Percentiles rank a stretch among this genome's conserved stretches.
These are phyloP conservation scores for Bombyx mori DNA, from an alignment of 1,140 invertebrate genomes.

Conservation along the genomic window DNA sequence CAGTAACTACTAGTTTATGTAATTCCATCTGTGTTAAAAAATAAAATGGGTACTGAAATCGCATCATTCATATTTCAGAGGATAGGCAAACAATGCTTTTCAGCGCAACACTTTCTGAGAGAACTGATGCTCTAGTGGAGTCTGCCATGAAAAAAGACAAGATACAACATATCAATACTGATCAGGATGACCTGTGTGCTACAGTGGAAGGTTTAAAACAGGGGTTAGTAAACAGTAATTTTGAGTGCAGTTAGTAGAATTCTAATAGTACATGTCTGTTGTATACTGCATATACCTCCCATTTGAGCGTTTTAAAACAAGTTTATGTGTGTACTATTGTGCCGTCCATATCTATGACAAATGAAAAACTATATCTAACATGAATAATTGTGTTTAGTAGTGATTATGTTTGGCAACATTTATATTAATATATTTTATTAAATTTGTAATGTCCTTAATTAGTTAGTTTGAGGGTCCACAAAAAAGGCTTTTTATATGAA, in stretches of 20 bases:
- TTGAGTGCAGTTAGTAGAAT: no score
- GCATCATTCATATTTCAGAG: conserved; percentile 28
- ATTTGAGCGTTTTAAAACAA: no score
- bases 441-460: background rate
- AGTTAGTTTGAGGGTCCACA: background rate
- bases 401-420: no score
- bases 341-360: no score
- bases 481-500: background rate
- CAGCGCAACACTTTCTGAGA: conserved; percentile 85
- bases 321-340: no score
- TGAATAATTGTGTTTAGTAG: no score
- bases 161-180: conserved; percentile 78
- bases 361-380: no score
- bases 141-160: conserved; percentile 84
- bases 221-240: conserved; percentile 48
- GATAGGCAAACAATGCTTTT: conserved; percentile 89
- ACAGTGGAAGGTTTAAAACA: conserved; percentile 84
- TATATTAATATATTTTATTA: no score
- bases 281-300: no score
- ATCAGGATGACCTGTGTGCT: conserved; percentile 75
- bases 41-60: background rate
- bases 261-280: no score
- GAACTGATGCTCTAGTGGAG: conserved; percentile 82
- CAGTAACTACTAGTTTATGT: no score
- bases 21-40: background rate